Evolutionary conservation across 2,888 invertebrate genomes (phyloP), one percentile per base, ranked within the genome.

Genomic region (Selenia dentaria): DNA sequence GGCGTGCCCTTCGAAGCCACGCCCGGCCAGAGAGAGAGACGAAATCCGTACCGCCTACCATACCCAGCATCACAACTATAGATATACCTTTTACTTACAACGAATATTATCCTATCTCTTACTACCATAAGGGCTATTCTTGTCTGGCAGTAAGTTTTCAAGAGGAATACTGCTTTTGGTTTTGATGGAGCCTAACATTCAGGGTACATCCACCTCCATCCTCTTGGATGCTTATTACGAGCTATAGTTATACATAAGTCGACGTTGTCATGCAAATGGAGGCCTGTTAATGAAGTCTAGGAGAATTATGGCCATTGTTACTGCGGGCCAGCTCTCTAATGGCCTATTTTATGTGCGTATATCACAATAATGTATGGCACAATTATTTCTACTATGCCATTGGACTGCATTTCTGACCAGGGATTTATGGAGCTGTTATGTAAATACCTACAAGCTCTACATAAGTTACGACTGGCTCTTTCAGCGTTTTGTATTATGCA

Each of bases 281-380:
- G 80, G 87, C 81, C 88, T 88, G 88, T 83, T 88, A 89, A 89
- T 89, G 89, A 89, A 89, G 87, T 80, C 83, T 78, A 80, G 74
- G 81, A 87, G 89, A 89, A 87, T 88, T 89, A 89, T 89, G 80
- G 86, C 72, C 80, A 81, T 88, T 88, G 89, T 87, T 85, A 86
- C 76, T 81, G 87, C 86, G 79, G 77, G 77, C 71, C 78, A 73
- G 77, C 74, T 70, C 67, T 72, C 71, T 80, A 87, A 89, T 88
- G 79, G 87, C 73, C 88, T 83, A 83, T 89, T 87, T 82, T 79
- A 79, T 76, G 80, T 73, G 75, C 83, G 77, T 87, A 80, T 74
- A 87, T 88, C 86, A 86, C 83, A 74, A 76, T 85, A 85, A 88
- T 86, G 74, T 81, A 88, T 83, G 83, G 77, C 63, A 77, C 80